Evolutionary conservation across 2,797 vertebrate species (phyloP).

Genomic region (Enteromius unitaeniatus): DNA sequence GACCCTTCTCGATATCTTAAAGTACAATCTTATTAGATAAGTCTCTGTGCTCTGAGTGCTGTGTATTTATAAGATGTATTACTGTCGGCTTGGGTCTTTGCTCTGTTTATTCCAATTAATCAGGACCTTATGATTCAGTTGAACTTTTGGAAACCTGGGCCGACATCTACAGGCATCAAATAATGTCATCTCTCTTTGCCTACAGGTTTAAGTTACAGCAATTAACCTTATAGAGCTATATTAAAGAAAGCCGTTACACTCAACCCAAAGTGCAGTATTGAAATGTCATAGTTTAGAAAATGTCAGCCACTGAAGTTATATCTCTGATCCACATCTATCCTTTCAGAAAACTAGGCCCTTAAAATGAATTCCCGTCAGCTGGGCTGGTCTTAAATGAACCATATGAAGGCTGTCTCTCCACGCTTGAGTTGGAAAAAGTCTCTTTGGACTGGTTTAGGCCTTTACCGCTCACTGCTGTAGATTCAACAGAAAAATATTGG

Average conservation of each 20-base stretch:
- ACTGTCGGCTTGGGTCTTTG: background rate
- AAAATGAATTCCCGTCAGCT: conserved; percentile 41
- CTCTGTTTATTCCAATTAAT: conserved; percentile 34
- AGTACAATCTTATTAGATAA: conserved; percentile 21
- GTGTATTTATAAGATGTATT: conserved; percentile 14
- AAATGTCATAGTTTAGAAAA: conserved; percentile 65
- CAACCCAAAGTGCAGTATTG: conserved; percentile 48
- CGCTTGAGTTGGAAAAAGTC: conserved; percentile 31
- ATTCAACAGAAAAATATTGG: conserved; percentile 23
- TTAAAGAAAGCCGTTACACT: conserved; percentile 47
- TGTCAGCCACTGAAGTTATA: conserved; percentile 58
- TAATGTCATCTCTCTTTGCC: conserved; percentile 48
- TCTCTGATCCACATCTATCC: conserved; percentile 54
- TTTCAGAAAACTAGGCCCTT: conserved; percentile 52
- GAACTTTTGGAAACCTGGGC: conserved; percentile 43
- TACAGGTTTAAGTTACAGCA: conserved; percentile 54
- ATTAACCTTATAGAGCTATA: conserved; percentile 61
- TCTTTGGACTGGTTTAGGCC: conserved; percentile 18
- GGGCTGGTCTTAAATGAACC: conserved; percentile 51
- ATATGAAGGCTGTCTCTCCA: conserved; percentile 49
- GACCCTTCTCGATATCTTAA: conserved; percentile 6
- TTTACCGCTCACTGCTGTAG: conserved; percentile 25
- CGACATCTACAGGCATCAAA: conserved; percentile 30
- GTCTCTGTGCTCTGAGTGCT: background rate
- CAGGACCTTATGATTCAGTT: conserved; percentile 25